Evolutionary conservation across 2,797 vertebrate genomes (phyloP).

Genomic region (Natrix natrix): DNA sequence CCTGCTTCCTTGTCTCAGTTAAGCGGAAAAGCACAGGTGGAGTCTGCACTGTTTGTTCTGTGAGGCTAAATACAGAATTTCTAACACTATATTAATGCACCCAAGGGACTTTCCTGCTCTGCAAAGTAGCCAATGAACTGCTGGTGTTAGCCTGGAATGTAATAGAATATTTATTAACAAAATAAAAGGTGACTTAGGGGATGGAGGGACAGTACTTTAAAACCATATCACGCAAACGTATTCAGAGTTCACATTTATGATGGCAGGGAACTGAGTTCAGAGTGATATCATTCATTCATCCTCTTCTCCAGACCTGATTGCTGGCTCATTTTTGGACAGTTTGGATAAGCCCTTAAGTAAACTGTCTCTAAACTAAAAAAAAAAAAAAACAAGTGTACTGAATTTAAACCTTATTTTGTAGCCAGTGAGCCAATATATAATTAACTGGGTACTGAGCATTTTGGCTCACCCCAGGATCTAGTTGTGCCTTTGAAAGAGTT

Average conservation of each 20-base stretch:
- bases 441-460: conserved; percentile 21
- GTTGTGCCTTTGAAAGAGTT: conserved; percentile 7
- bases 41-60: background rate
- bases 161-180: background rate
- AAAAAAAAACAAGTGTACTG: background rate
- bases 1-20: background rate
- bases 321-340: background rate
- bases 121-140: background rate
- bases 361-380: background rate
- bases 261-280: background rate
- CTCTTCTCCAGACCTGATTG: background rate
- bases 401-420: background rate
- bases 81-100: background rate
- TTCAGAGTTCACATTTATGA: background rate
- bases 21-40: background rate
- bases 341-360: background rate
- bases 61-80: background rate
- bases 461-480: conserved; percentile 6
- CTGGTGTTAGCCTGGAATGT: background rate
- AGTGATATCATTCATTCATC: background rate
- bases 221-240: background rate
- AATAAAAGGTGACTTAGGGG: background rate
- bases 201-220: background rate
- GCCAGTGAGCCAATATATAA: background rate
- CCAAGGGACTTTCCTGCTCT: background rate